Evolutionary conservation across 2,888 invertebrate genomes (phyloP).

Genomic region (Chaetogeoica ovagalla): DNA sequence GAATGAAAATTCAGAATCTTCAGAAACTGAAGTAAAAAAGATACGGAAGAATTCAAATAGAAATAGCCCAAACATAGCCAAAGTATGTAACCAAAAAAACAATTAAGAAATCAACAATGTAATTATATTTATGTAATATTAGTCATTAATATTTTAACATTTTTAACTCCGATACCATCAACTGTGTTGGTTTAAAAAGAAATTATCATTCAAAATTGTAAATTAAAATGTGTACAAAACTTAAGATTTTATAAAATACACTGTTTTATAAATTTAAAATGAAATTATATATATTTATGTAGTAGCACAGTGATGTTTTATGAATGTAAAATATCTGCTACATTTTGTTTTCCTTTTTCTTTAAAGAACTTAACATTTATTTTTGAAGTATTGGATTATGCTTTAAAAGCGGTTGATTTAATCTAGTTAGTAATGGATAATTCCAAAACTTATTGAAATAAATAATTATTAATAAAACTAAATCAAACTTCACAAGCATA

Average conservation of each 20-base stretch:
- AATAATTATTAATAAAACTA: slow-evolving; percentile 4
- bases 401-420: neutral
- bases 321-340: slow-evolving; percentile 2
- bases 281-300: neutral
- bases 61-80: slow-evolving; percentile 14
- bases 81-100: slow-evolving; percentile 43
- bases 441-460: neutral
- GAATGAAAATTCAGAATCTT: slow-evolving; percentile 22
- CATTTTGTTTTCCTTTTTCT: neutral
- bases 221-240: neutral
- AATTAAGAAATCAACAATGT: slow-evolving; percentile 34
- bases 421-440: neutral
- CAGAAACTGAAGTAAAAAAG: neutral
- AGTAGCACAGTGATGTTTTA: neutral
- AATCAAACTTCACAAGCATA: neutral
- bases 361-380: neutral
- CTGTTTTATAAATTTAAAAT: neutral
- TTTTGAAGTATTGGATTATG: neutral
- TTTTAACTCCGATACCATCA: neutral
- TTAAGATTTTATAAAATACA: neutral
- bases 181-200: neutral
- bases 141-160: slow-evolving; percentile 14
- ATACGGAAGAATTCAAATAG: slow-evolving; percentile 15
- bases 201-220: neutral
- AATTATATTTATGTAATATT: neutral